Evolutionary conservation across 1,140 invertebrate species (phyloP).

Genomic region (Drosophila ogumai): DNA sequence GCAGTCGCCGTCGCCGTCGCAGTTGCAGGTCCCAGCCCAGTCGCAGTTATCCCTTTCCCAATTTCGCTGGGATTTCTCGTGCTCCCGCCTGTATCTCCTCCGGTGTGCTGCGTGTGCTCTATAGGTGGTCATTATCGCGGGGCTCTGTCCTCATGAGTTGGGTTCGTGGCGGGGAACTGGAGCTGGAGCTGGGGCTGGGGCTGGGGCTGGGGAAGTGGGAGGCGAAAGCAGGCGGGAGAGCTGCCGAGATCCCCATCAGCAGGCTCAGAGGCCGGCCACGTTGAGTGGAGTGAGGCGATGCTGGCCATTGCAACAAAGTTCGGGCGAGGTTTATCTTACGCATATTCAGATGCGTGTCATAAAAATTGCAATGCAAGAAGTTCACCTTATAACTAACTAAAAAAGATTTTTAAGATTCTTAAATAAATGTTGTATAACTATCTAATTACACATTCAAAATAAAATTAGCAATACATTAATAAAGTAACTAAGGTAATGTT

Average conservation of each 20-base stretch:
- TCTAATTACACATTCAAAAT: too few species aligned
- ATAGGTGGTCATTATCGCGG: constrained; percentile 83
- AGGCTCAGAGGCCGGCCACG: background rate
- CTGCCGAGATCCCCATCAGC: constrained; percentile 25
- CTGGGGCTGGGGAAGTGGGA: constrained; percentile 27
- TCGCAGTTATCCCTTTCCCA: constrained; percentile 42
- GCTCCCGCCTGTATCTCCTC: constrained; percentile 42
- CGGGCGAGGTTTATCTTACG: constrained; percentile 3
- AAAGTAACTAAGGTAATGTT: too few species aligned
- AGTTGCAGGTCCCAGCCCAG: constrained; percentile 29
- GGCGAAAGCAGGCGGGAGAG: constrained; percentile 34
- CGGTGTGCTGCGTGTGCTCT: constrained; percentile 66
- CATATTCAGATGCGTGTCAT: constrained; percentile 17
- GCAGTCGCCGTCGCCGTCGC: constrained; percentile 17
- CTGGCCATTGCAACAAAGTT: constrained; percentile 11
- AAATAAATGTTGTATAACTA: too few species aligned
- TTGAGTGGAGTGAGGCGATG: background rate
- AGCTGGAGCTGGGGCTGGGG: background rate
- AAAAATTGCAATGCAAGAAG: background rate
- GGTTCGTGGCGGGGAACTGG: constrained; percentile 14
- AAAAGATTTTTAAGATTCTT: too few species aligned
- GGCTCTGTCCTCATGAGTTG: constrained; percentile 50
- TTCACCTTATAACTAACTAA: too few species aligned
- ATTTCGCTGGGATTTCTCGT: constrained; percentile 56
- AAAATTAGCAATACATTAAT: too few species aligned